These are phyloP conservation scores for Sebastolobus altivelis DNA, from an alignment of 2,797 vertebrate species.

Conservation along the genomic window DNA sequence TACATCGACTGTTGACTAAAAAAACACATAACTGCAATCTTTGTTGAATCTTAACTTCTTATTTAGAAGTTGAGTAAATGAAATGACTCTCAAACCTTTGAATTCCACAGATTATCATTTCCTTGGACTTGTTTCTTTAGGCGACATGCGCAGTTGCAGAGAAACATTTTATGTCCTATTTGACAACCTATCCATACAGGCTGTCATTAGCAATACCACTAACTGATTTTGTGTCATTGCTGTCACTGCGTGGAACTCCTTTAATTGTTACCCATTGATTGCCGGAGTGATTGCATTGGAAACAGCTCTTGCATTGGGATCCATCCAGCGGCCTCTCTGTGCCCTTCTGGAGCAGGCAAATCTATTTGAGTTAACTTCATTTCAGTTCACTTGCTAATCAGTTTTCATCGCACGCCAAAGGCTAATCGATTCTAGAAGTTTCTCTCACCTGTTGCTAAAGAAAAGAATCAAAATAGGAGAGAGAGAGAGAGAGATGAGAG, in stretches of 20 bases:
- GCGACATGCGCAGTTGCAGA: background rate
- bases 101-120: background rate
- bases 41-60: background rate
- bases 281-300: conserved; percentile 55
- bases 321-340: conserved; percentile 19
- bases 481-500: background rate
- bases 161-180: background rate
- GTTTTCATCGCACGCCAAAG: conserved; percentile 54
- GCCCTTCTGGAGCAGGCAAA: conserved; percentile 55
- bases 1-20: background rate
- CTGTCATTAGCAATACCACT: conserved; percentile 31
- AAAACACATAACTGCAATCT: background rate
- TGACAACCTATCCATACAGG: conserved; percentile 14
- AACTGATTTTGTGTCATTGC: conserved; percentile 61
- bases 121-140: background rate
- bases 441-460: conserved; percentile 61
- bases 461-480: background rate
- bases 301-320: conserved; percentile 39
- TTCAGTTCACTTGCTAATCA: conserved; percentile 65
- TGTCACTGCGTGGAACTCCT: conserved; percentile 56
- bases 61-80: background rate
- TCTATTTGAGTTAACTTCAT: conserved; percentile 67
- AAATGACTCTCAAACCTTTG: background rate
- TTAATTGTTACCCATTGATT: conserved; percentile 72
- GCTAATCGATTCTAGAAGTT: conserved; percentile 57